phyloP scores from a whole-genome alignment of 2,888 invertebrate genomes.

The Metacarcinus magister region DNA sequence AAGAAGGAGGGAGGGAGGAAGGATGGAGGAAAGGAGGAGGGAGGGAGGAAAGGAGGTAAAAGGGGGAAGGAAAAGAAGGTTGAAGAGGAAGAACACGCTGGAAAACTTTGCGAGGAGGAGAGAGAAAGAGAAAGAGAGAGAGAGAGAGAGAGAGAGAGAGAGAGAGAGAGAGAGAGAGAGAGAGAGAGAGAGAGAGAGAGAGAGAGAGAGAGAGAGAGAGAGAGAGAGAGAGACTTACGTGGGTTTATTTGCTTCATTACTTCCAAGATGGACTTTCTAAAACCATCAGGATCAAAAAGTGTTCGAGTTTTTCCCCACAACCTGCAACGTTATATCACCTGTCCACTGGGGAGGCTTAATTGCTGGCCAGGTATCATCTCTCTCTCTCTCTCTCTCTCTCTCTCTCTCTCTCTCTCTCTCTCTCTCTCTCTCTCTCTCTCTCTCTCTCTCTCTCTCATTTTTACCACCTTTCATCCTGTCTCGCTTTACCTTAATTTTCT shows the following conservation, averaged over 20 bases:
- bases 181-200: slow-evolving; percentile 27
- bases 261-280: background rate
- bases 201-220: slow-evolving; percentile 36
- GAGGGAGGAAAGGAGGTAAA: background rate
- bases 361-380: slow-evolving; percentile 5
- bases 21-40: background rate
- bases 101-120: background rate
- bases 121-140: background rate
- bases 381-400: slow-evolving; percentile 29
- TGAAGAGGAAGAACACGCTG: background rate
- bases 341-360: background rate
- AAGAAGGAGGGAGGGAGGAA: background rate
- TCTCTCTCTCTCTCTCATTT: slow-evolving; percentile 17
- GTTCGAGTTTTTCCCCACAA: background rate
- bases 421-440: slow-evolving; percentile 12
- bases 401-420: slow-evolving; percentile 41
- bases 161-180: background rate
- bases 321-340: background rate
- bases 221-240: background rate
- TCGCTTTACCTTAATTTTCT: background rate
- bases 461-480: background rate
- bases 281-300: background rate
- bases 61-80: background rate
- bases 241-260: background rate
- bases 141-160: too few relatives aligned